phyloP scores from a whole-genome alignment of 2,113 vertebrate species.

The Tursiops truncatus region DNA sequence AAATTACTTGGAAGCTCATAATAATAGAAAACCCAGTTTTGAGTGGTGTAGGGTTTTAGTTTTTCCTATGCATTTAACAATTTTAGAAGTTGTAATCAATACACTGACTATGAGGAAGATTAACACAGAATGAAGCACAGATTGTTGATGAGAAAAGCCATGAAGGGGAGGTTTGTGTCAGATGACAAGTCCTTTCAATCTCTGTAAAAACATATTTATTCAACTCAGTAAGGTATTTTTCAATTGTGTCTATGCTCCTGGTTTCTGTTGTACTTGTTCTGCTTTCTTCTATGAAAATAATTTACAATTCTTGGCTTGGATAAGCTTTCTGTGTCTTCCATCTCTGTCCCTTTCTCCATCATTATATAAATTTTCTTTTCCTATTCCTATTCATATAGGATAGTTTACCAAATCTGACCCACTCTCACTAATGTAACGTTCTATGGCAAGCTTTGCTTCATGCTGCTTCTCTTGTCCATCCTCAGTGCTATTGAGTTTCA shows the following conservation, averaged over 20 bases:
- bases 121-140: not conserved
- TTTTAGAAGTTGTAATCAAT: not conserved
- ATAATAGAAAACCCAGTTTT: not conserved
- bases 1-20: not conserved
- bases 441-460: not conserved
- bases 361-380: not conserved
- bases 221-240: not conserved
- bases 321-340: not conserved
- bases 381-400: not conserved
- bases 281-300: not conserved
- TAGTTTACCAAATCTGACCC: not conserved
- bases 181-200: not conserved
- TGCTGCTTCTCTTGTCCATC: not conserved
- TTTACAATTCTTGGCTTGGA: not conserved
- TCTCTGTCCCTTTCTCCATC: not conserved
- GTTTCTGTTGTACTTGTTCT: not conserved
- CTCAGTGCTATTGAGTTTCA: not conserved
- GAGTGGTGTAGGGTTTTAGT: not conserved
- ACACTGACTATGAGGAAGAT: not conserved
- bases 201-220: not conserved
- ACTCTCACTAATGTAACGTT: rapidly evolving
- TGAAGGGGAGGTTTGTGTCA: not conserved
- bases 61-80: not conserved
- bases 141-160: not conserved
- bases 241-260: not conserved